These are phyloP conservation scores for Plectropomus leopardus DNA, from an alignment of 2,113 vertebrate species.

Conservation along the genomic window DNA sequence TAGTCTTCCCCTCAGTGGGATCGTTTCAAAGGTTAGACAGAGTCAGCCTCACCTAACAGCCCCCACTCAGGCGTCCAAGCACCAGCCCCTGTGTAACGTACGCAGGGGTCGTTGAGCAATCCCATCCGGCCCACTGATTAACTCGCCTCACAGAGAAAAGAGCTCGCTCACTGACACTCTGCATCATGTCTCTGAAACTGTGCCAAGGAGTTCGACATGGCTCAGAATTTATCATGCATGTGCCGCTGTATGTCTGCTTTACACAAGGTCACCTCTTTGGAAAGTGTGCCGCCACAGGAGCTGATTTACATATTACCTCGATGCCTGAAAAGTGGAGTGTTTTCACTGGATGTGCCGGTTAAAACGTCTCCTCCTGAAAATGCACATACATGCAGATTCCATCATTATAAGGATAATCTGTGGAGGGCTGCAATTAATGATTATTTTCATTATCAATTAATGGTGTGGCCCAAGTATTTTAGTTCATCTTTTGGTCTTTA, in stretches of 20 bases:
- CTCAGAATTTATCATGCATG: conserved; percentile 9
- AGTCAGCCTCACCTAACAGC: not conserved
- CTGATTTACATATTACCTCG: not conserved
- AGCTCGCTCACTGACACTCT: not conserved
- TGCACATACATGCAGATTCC: not conserved
- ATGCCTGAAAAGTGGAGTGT: not conserved
- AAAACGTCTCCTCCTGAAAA: not conserved
- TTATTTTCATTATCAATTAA: not conserved
- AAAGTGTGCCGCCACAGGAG: not conserved
- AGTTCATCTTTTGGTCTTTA: too few relatives aligned
- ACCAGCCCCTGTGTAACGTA: not conserved
- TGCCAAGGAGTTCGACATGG: conserved; percentile 10
- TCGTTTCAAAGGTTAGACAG: conserved; percentile 14
- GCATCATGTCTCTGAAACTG: conserved; percentile 17
- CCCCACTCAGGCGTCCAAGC: not conserved
- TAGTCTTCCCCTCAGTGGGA: not conserved
- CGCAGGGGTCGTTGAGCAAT: not conserved
- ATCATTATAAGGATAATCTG: not conserved
- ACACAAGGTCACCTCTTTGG: not conserved
- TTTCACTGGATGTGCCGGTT: not conserved
- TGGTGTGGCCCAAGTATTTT: too few relatives aligned
- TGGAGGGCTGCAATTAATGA: not conserved
- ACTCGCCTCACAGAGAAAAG: not conserved
- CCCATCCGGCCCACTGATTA: not conserved
- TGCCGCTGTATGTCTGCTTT: not conserved